Conservation (phyloP, 2,888 invertebrate species). For the Tiliacea aurago region DNA sequence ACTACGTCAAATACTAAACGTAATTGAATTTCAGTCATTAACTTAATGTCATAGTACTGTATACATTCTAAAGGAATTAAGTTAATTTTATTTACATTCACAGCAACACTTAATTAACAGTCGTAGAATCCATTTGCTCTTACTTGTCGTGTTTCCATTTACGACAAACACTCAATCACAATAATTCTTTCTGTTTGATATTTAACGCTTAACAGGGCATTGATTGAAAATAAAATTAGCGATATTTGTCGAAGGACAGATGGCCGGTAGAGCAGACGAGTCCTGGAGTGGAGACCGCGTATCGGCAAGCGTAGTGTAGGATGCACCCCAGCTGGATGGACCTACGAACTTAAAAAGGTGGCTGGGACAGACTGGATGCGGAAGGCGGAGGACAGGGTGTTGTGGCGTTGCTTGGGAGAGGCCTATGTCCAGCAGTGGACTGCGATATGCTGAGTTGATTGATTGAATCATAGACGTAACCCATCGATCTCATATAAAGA, state of each 20-base stretch:
- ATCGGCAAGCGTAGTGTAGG: neutral
- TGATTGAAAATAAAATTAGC: conserved; percentile 26
- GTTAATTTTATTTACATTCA: conserved; percentile 6
- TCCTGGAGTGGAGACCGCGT: neutral
- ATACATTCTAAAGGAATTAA: conserved; percentile 12
- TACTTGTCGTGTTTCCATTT: conserved; percentile 12
- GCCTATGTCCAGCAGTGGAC: neutral
- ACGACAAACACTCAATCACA: conserved; percentile 12
- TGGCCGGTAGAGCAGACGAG: neutral
- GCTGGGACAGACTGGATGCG: neutral
- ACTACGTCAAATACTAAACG: conserved; percentile 1
- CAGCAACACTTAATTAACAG: conserved; percentile 24
- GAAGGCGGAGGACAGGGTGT: neutral
- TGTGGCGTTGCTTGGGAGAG: neutral
- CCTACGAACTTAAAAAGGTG: neutral
- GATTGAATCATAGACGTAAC: conserved; percentile 3
- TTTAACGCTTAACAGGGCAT: conserved; percentile 20
- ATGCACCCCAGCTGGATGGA: neutral
- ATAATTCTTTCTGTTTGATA: conserved; percentile 14
- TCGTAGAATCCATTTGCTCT: conserved; percentile 15
- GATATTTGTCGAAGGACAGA: neutral
- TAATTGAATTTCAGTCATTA: conserved; percentile 35
- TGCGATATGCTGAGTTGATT: neutral
- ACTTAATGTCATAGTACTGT: conserved; percentile 13
- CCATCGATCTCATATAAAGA: conserved; percentile 29